Conservation (phyloP, 2,797 vertebrate genomes). For the Jordanella pulchra region DNA sequence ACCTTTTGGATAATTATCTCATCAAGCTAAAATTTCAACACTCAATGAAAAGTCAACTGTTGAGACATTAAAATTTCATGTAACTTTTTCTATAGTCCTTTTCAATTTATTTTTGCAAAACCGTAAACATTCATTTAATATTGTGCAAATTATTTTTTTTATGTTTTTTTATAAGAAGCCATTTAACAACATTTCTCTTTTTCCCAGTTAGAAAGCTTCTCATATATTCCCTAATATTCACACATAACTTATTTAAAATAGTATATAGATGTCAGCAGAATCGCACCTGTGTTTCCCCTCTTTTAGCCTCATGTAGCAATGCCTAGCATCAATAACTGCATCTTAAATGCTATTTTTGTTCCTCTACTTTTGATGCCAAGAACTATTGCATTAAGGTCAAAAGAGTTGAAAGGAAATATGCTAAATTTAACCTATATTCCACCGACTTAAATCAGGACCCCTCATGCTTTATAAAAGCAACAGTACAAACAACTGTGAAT, state of each 20-base stretch:
- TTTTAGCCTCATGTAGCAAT: not conserved
- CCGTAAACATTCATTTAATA: not conserved
- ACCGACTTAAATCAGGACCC: not conserved
- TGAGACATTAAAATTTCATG: too few species aligned
- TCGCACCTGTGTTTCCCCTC: not conserved
- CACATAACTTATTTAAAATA: not conserved
- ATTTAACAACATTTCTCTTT: not conserved
- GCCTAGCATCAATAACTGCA: not conserved
- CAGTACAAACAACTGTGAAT: not conserved
- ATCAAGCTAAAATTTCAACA: not conserved
- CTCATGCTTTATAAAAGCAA: not conserved
- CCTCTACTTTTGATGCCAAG: not conserved
- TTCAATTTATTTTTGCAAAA: not conserved
- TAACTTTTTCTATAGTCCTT: not conserved
- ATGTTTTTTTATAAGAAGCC: too few species aligned
- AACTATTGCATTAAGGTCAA: not conserved
- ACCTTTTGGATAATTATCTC: not conserved
- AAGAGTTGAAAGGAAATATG: not conserved
- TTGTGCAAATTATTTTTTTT: not conserved
- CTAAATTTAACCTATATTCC: not conserved
- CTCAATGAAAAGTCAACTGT: too few species aligned
- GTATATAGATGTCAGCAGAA: not conserved
- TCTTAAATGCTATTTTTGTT: not conserved
- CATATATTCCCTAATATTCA: not conserved
- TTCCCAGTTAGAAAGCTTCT: not conserved